phyloP scores from a whole-genome alignment of 1,140 invertebrate genomes.

The Dendroctonus ponderosae region DNA sequence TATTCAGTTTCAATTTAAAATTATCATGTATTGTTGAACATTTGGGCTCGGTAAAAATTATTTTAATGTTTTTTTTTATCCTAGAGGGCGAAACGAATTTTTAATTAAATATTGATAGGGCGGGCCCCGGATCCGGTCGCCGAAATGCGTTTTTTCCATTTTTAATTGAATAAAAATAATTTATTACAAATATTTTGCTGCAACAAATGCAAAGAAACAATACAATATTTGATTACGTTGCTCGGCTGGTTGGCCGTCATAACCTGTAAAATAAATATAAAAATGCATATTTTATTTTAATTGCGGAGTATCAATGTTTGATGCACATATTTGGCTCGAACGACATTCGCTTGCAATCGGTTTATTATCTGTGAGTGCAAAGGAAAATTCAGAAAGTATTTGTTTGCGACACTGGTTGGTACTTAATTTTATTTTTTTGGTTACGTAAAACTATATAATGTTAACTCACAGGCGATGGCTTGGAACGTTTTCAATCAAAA shows the following conservation, averaged over 20 bases:
- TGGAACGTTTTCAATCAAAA: no score
- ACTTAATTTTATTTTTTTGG: no score
- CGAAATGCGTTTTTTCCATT: constrained; percentile 14
- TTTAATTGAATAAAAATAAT: constrained; percentile 22
- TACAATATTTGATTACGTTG: neutral
- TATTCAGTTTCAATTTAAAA: constrained; percentile 32
- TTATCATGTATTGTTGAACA: constrained; percentile 30
- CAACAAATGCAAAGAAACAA: neutral
- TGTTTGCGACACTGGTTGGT: no score
- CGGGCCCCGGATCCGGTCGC: neutral
- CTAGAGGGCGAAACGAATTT: constrained; percentile 24
- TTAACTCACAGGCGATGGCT: no score
- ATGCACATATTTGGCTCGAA: no score
- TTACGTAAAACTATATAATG: no score
- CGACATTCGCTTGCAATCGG: no score
- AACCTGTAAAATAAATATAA: constrained; percentile 5
- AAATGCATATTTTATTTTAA: constrained; percentile 14
- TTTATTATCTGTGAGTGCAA: no score
- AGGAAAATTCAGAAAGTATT: no score
- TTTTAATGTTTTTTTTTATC: constrained; percentile 29
- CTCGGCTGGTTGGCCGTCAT: neutral
- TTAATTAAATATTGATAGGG: constrained; percentile 29
- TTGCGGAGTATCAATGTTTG: constrained; percentile 1
- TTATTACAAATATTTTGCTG: constrained; percentile 4
- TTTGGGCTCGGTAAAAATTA: constrained; percentile 25